Base-by-base conservation (phyloP, 2,113 vertebrate genomes). In the Caranx ignobilis region DNA sequence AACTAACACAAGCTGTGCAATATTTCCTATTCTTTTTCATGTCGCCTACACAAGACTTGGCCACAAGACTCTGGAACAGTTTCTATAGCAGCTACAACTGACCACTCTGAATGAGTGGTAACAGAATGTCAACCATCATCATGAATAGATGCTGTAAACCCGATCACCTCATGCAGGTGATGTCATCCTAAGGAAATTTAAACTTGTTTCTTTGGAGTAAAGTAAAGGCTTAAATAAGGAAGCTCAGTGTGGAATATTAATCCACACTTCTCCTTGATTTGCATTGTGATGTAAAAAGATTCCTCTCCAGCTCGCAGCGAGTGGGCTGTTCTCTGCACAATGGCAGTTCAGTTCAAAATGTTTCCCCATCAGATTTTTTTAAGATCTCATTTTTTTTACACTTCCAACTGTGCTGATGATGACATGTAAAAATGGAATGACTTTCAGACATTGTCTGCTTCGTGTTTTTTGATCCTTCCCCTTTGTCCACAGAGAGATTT, bases 301-400 rank as follows among this genome's bases (percentile, higher is more conserved):
- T 71, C 62, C 4, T 66, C 67, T 48, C 32, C n/a, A 45, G 43
- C 56, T 79, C 61, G 5, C 71, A 21, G 47, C 16, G 41, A 73
- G 69, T 21, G 19, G 61, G 66, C 66, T 69, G 54, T 68, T 73
- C 56, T 55, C 26, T 4, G 9, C 59, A 62, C 65, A 70, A 61
- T 48, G 18, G 43, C 47, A 19, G 48, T 54, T 85, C 15, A 71
- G 48, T 54, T 85, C 15, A 71, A 78, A 81, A 63, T 81, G 71
- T 65, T 71, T 32, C 77, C 77, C 48, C 48, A 6, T 71, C 43
- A 41, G 4, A 66, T 66, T 77, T 71, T 15, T 13, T 16, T 11
- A 74, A 80, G 32, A 71, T 71, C 39, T 71, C 9, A 32, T 59
- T 75, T 71, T n/a, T n/a, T 65, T 56, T 9, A 1, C 39, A 54